Percentiles rank a stretch among this genome's conserved stretches.
phyloP scores from a whole-genome alignment of 2,888 invertebrate species.

The Xanthia icteritia region DNA sequence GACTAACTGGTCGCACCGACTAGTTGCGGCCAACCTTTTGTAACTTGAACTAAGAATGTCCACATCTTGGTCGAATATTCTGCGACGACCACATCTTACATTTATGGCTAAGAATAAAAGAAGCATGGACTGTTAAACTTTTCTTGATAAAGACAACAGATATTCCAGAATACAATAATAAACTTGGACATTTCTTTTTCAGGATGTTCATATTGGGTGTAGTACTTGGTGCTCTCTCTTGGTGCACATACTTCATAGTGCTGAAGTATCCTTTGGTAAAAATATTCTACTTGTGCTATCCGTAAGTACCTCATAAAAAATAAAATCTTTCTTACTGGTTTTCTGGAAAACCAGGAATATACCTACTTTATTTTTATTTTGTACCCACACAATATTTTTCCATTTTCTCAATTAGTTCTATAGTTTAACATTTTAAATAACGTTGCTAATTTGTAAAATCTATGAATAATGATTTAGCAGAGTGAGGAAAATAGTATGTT shows the following conservation, averaged over 20 bases:
- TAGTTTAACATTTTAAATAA: too few relatives aligned
- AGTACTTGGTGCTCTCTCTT: conserved; percentile 91
- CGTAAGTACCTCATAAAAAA: conserved; percentile 92
- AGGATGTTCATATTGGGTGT: conserved; percentile 92
- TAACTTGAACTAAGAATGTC: neutral
- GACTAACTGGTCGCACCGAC: neutral
- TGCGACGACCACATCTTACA: neutral
- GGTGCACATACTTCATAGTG: conserved; percentile 93
- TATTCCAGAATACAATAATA: neutral
- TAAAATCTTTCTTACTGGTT: too few relatives aligned
- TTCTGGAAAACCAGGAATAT: too few relatives aligned
- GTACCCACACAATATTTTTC: too few relatives aligned
- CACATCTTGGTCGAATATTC: neutral
- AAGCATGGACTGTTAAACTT: neutral
- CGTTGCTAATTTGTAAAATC: too few relatives aligned
- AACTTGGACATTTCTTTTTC: conserved; percentile 73
- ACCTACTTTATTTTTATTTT: too few relatives aligned
- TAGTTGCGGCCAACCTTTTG: neutral
- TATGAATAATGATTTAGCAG: too few relatives aligned
- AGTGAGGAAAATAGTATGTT: too few relatives aligned
- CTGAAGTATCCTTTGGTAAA: conserved; percentile 94
- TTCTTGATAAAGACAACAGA: neutral
- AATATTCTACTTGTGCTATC: conserved; percentile 96
- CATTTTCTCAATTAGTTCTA: too few relatives aligned
- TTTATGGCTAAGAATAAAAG: neutral